Conservation (phyloP, 2,888 invertebrate genomes). For the Taenaris catops region DNA sequence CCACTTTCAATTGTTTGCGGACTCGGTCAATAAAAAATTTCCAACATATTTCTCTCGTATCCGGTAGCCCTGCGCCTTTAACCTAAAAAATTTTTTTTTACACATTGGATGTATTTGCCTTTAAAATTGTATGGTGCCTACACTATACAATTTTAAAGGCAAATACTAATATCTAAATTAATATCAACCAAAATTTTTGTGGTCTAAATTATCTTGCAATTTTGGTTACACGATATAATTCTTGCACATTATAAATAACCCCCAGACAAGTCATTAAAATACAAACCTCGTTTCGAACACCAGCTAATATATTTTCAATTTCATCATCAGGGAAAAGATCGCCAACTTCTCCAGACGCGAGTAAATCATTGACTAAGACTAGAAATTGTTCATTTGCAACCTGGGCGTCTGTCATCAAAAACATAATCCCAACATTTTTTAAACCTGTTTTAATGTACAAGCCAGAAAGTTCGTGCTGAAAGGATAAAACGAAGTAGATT, state of each 20-base stretch:
- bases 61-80: slow-evolving; percentile 93
- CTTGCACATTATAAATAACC: too few species aligned
- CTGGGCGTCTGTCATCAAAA: slow-evolving; percentile 98
- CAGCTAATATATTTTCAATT: slow-evolving; percentile 95
- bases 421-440: slow-evolving; percentile 96
- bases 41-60: slow-evolving; percentile 98
- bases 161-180: too few species aligned
- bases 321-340: slow-evolving; percentile 98
- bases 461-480: slow-evolving; percentile 88
- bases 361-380: slow-evolving; percentile 96
- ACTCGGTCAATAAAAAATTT: slow-evolving; percentile 98
- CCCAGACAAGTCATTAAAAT: too few species aligned
- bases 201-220: too few species aligned
- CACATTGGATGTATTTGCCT: too few species aligned
- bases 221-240: too few species aligned
- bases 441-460: slow-evolving; percentile 95
- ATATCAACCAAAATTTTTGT: too few species aligned
- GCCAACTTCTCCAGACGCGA: slow-evolving; percentile 97
- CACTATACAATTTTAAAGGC: too few species aligned
- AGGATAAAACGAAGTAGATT: too few species aligned
- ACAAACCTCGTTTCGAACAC: slow-evolving; percentile 87
- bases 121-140: too few species aligned
- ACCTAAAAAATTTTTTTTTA: slow-evolving; percentile 56
- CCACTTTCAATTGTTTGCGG: slow-evolving; percentile 92
- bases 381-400: slow-evolving; percentile 97